Evolutionary conservation across 2,113 vertebrate genomes (phyloP), one percentile per base, ranked within the genome.

Genomic region (Bubo blakistoni): DNA sequence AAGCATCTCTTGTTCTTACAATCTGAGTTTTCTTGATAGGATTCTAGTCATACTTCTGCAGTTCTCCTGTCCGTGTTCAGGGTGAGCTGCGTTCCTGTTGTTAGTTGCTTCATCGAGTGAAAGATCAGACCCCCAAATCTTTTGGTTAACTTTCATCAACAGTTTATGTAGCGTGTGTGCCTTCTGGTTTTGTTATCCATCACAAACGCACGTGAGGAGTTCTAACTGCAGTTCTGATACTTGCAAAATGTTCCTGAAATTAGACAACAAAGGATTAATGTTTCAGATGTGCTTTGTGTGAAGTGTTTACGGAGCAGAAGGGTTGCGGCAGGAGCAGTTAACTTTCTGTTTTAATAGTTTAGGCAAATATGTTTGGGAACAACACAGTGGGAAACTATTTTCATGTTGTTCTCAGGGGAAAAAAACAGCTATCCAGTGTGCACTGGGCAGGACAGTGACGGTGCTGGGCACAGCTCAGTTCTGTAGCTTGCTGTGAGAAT

Each of bases 101-200:
- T 63, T 47, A 12, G 30, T 76, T 1, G 0, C 9, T 88, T 81
- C 46, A 7, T 1, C 55, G 20, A 58, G 26, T 42, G 36, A 26
- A 88, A 80, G 44, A 34, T 69, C 20, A 54, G 30, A 36, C 24
- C 6, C 17, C 9, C 19, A 13, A 3, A 55, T 80, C 26, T 86
- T 81, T 47, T 0, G 1, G 34, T 38, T 52, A 9, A 20, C 42
- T 69, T 76, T 18, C 6, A 1, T 49, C n/a, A 19, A 13, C 10
- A 30, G 7, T 18, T 91, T 25, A 4, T 29, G 10, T 32, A 24
- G n/a, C 1, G 0, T 29, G 9, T 10, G 6, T 1, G 4, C 47
- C 52, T 62, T 58, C 25, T 71, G 55, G 16, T 30, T 82, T 72
- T 72, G n/a, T n/a, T 78, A 4, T 3, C 59, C 22, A 2, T 86